phyloP scores from a whole-genome alignment of 1,140 invertebrate genomes.

The Drosophila kanapiae region DNA sequence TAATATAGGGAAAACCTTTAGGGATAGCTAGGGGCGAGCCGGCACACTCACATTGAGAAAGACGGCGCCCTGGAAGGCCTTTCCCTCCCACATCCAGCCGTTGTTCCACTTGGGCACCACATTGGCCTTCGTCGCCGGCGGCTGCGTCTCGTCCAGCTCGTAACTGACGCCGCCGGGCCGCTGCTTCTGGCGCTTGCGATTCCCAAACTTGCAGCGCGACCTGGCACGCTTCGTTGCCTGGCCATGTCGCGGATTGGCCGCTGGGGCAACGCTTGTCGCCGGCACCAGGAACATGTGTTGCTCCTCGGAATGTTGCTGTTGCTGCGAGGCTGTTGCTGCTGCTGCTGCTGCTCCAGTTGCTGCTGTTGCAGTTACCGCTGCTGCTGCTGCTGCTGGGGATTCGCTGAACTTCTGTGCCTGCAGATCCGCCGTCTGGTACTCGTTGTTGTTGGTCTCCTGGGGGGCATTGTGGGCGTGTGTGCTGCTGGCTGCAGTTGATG shows the following conservation, averaged over 20 bases:
- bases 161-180: conserved; percentile 73
- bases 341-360: conserved; percentile 14
- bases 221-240: conserved; percentile 65
- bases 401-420: conserved; percentile 61
- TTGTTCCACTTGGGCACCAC: conserved; percentile 93
- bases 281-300: conserved; percentile 67
- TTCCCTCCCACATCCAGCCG: conserved; percentile 96
- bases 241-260: conserved; percentile 20
- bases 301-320: conserved; percentile 73
- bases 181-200: conserved; percentile 74
- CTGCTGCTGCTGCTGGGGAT: conserved; percentile 15
- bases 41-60: conserved; percentile 92
- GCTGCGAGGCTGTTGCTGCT: conserved; percentile 27
- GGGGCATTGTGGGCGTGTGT: background rate
- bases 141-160: conserved; percentile 75
- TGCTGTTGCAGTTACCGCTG: conserved; percentile 3
- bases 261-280: background rate
- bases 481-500: background rate
- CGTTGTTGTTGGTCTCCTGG: conserved; percentile 78
- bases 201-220: conserved; percentile 80
- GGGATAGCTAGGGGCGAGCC: fast-evolving
- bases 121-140: conserved; percentile 85
- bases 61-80: conserved; percentile 93
- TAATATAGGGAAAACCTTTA: no score
- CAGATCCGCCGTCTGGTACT: conserved; percentile 70